Evolutionary conservation across 2,113 vertebrate species (phyloP), one percentile per base, ranked within the genome.

Genomic region (Oceanodroma tethys): DNA sequence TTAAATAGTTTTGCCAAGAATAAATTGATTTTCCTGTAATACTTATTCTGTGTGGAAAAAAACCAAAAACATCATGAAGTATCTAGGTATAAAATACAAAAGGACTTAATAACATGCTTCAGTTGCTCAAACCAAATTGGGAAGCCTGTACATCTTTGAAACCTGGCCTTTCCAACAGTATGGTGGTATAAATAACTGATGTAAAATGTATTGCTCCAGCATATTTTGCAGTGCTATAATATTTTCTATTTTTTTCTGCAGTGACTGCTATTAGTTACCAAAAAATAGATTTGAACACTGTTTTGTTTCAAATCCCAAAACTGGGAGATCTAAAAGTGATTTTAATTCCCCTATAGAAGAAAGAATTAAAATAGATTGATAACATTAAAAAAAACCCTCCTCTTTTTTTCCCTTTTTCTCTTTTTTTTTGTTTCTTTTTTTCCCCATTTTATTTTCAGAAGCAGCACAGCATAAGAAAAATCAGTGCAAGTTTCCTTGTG

Each of bases 361-460:
- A 70, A 73, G 16, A 26, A 6, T 45, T 66, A 30, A 25, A 75
- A 72, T 13, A 55, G 43, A 59, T 3, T 52, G 6, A 21, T 8
- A 56, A 6, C 8, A 50, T 10, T 9, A 3, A 15, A 56, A 45
- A 32, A 43, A 6, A 53, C n/a, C 16, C 3, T 40, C 4, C 7
- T 16, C 14, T 34, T 29, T 16, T 45, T 13, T 7, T 9, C 0
- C 8, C 55, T 29, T 67, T 6, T 3, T 7, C 7, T 0, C 8
- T 55, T 29, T 60, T 5, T 2, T 1, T 1, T 18, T 42, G 7
- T 6, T 6, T 0, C 8, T 63, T 30, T 68, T 7, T 4, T 1
- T 1, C 7, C 13, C 22, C 9, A 21, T 29, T 78, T 66, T 32
- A 48, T 48, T 66, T 71, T 53, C 25, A 20, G 16, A 4, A 40